Evolutionary conservation across 2,113 vertebrate genomes (phyloP).

Genomic region (Urocynchramus pylzowi): DNA sequence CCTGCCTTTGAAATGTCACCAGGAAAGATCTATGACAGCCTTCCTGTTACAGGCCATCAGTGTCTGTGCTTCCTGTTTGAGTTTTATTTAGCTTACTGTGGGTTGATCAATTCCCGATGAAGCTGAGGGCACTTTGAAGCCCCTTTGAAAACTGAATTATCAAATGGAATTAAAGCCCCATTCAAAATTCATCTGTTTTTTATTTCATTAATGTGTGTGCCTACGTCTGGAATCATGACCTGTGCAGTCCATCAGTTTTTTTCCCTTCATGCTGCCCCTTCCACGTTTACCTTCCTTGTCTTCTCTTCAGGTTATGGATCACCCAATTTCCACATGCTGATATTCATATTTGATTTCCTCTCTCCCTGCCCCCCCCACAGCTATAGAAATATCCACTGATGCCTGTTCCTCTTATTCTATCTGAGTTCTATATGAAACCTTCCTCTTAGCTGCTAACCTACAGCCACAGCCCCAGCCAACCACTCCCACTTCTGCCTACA

Average conservation of each 20-base stretch:
- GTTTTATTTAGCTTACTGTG: neutral
- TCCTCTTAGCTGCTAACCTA: neutral
- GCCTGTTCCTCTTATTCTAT: neutral
- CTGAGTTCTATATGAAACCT: neutral
- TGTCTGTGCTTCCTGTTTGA: neutral
- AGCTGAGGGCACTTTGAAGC: neutral
- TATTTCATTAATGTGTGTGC: neutral
- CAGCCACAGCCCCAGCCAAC: neutral
- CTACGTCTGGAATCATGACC: neutral
- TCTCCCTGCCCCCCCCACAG: neutral
- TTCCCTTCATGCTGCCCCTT: neutral
- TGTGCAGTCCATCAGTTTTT: neutral
- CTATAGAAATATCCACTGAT: neutral
- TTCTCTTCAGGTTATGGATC: neutral
- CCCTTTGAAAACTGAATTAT: constrained; percentile 12
- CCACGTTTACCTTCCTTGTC: neutral
- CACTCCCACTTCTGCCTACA: neutral
- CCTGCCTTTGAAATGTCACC: constrained; percentile 29
- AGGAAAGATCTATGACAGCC: neutral
- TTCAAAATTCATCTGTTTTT: constrained; percentile 22
- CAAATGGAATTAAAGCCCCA: neutral
- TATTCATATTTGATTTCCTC: neutral
- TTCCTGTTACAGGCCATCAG: neutral
- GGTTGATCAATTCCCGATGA: neutral
- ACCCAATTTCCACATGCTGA: neutral